These are phyloP conservation scores for Galeruca laticollis DNA, from an alignment of 2,888 invertebrate species.

Conservation along the genomic window DNA sequence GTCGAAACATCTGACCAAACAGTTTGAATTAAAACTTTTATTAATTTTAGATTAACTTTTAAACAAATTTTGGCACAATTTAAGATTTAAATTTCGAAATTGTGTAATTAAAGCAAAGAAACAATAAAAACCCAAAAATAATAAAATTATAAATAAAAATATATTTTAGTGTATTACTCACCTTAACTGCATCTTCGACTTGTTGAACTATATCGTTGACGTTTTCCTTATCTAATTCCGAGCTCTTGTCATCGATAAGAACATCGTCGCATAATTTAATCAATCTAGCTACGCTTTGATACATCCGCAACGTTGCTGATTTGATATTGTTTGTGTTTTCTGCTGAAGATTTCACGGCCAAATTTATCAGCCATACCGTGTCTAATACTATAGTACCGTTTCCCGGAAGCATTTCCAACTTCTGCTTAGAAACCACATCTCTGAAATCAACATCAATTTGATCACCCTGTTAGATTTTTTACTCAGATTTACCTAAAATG, in stretches of 20 bases:
- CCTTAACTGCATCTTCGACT: conserved; percentile 80
- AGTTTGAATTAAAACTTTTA: too few relatives aligned
- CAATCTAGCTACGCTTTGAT: conserved; percentile 86
- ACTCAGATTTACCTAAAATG: conserved; percentile 74
- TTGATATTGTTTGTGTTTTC: conserved; percentile 75
- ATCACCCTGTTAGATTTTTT: not conserved
- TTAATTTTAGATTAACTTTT: too few relatives aligned
- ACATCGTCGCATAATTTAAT: conserved; percentile 93
- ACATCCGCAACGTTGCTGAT: conserved; percentile 88
- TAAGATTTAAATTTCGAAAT: too few relatives aligned
- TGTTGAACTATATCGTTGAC: conserved; percentile 75
- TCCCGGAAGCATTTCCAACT: conserved; percentile 92
- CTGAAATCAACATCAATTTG: conserved; percentile 72
- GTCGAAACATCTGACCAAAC: too few relatives aligned
- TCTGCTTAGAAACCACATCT: conserved; percentile 92
- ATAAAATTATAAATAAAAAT: not conserved
- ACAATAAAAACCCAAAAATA: too few relatives aligned
- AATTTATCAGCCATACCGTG: conserved; percentile 89
- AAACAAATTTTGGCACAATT: too few relatives aligned
- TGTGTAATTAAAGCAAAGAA: too few relatives aligned
- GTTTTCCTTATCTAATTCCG: conserved; percentile 75
- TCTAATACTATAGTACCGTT: conserved; percentile 95
- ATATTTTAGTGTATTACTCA: conserved; percentile 54
- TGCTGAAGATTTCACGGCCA: conserved; percentile 64
- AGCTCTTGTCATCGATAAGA: conserved; percentile 79